These are phyloP conservation scores for Calcarius lapponicus DNA, from an alignment of 2,797 vertebrate species.

Conservation along the genomic window DNA sequence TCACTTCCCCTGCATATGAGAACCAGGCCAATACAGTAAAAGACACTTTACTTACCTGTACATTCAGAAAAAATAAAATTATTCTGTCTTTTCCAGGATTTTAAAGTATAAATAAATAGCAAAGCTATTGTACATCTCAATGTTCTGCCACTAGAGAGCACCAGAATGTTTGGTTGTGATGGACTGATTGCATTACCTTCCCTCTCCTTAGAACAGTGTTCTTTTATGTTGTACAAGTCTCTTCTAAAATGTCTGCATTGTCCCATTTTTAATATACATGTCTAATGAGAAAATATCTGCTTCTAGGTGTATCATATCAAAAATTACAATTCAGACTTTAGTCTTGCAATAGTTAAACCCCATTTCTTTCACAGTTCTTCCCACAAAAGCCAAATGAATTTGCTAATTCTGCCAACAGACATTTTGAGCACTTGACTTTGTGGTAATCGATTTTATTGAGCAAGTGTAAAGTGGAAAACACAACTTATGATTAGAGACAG, in stretches of 20 bases:
- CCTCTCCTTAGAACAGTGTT: not conserved
- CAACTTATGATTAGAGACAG: not conserved
- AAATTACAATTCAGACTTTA: not conserved
- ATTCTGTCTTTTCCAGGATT: not conserved
- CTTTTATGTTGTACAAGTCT: not conserved
- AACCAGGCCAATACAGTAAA: not conserved
- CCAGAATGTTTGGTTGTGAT: slow-evolving; percentile 70
- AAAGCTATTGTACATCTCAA: not conserved
- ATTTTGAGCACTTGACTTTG: not conserved
- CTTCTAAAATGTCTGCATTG: not conserved
- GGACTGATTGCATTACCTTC: not conserved
- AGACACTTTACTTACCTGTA: not conserved
- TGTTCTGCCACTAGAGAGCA: slow-evolving; percentile 79
- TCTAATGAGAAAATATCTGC: not conserved
- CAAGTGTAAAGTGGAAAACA: not conserved
- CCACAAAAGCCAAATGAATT: not conserved
- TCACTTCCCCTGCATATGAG: rapidly evolving
- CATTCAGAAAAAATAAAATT: not conserved
- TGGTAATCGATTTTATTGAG: not conserved
- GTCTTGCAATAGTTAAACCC: not conserved
- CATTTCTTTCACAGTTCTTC: not conserved
- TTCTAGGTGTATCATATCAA: not conserved
- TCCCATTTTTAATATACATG: not conserved
- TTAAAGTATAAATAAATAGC: not conserved
- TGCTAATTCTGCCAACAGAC: not conserved